Evolutionary conservation across 2,797 vertebrate genomes (phyloP).

Genomic region (Pygocentrus nattereri): DNA sequence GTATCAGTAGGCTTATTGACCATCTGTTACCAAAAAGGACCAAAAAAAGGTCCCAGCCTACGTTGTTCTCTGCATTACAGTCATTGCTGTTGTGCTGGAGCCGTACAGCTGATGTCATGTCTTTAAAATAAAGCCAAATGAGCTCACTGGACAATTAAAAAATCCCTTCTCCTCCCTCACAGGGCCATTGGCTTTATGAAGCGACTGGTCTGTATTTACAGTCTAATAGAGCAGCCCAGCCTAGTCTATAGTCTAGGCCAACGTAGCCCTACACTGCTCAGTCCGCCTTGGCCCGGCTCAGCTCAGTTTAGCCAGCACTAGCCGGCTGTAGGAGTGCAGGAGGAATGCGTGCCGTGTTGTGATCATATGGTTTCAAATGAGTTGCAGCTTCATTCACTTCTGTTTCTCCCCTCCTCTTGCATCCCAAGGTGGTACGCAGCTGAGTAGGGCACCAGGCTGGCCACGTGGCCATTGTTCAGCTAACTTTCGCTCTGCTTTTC

Average conservation of each 20-base stretch:
- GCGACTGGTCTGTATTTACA: not conserved
- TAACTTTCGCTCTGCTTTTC: not conserved
- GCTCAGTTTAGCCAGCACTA: not conserved
- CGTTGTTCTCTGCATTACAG: not conserved
- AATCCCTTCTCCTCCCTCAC: not conserved
- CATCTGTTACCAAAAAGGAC: not conserved
- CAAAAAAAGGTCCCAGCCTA: not conserved
- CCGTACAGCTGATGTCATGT: constrained; percentile 28
- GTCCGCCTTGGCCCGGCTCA: not conserved
- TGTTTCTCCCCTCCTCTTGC: constrained; percentile 31
- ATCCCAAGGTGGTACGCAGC: not conserved
- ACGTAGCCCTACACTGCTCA: not conserved
- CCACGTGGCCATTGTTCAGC: constrained; percentile 44
- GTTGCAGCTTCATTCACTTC: constrained; percentile 59
- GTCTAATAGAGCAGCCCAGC: not conserved
- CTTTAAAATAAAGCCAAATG: not conserved
- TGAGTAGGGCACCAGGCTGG: constrained; percentile 19
- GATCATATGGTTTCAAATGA: constrained; percentile 67
- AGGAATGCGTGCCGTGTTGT: not conserved
- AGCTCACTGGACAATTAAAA: constrained; percentile 26
- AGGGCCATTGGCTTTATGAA: constrained; percentile 10
- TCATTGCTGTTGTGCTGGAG: not conserved
- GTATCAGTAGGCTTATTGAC: not conserved
- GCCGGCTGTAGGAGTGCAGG: not conserved
- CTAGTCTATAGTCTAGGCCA: not conserved